These are phyloP conservation scores for Drosophila paramelanica DNA, from an alignment of 2,888 invertebrate genomes.

Conservation along the genomic window DNA sequence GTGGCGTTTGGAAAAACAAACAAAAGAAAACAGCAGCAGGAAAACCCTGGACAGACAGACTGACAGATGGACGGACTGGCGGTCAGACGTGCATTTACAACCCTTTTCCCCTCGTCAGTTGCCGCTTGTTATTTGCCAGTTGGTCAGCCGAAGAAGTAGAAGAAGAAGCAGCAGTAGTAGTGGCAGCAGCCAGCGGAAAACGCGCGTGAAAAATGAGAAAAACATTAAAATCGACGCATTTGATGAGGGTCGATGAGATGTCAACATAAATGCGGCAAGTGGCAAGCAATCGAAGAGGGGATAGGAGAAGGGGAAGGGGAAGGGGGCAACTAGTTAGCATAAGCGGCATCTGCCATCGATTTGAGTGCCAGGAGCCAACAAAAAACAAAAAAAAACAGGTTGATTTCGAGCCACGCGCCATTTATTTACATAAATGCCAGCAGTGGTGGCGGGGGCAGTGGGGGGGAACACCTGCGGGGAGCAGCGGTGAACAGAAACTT, in stretches of 20 bases:
- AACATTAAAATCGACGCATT: conserved; percentile 71
- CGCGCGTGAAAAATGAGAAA: conserved; percentile 68
- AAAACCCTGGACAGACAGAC: conserved; percentile 7
- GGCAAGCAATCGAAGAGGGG: conserved; percentile 4
- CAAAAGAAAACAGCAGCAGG: conserved; percentile 14
- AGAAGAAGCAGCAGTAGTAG: conserved; percentile 22
- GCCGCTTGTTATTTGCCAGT: conserved; percentile 23
- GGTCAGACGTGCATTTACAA: conserved; percentile 33
- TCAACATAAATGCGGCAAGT: conserved; percentile 47
- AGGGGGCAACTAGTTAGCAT: conserved; percentile 26
- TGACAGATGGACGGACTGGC: not conserved
- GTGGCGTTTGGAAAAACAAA: conserved; percentile 31
- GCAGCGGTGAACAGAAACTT: conserved; percentile 5
- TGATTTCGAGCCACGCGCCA: conserved; percentile 56
- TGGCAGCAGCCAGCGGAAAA: conserved; percentile 50
- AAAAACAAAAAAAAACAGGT: conserved; percentile 32
- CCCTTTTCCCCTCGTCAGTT: conserved; percentile 35
- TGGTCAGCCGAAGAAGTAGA: conserved; percentile 54
- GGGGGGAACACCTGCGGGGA: conserved; percentile 29
- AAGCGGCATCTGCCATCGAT: conserved; percentile 4
- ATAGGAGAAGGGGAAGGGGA: not conserved
- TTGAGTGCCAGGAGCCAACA: conserved; percentile 12
- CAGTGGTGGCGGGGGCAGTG: not conserved
- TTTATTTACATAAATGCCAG: conserved; percentile 66
- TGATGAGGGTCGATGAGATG: conserved; percentile 76